Base-by-base conservation (phyloP, 2,888 invertebrate genomes). In the Disparrhopalites patrizii region DNA sequence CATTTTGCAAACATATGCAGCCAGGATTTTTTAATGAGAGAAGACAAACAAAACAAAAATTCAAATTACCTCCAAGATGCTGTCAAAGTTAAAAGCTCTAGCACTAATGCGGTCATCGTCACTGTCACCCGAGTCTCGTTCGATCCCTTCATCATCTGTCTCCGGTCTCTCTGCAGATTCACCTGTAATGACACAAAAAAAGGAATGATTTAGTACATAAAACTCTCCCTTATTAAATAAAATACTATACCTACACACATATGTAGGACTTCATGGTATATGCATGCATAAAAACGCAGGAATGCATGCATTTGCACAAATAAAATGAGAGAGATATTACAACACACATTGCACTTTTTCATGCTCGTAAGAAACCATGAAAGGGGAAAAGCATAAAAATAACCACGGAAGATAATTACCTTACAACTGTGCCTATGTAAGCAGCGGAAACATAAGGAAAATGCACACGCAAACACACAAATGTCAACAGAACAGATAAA, bases 61-160 rank as follows among this genome's bases (percentile, higher is more conserved):
- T 36, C 31, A 27, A 51, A 63, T 65, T 71, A 74, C 73, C 71
- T 73, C 69, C 23, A 75, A 55, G 23, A 75, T 68, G 40, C 61
- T 68, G 65, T 73, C 71, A 64, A 75, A 73, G 62, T 70, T 73
- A 62, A 73, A 72, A 25, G 70, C 56, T 63, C 73, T 66, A 27
- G 67, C 52, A 27, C 58, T 67, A 56, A 62, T 65, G 33, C 68
- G 58, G 60, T 73, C 73, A 73, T 85, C 84, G 73, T 85, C 84
- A 76, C 86, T 86, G 74, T 83, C 84, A 67, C 86, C 87, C 1
- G 91, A 89, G 81, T 93, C 93, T 75, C 91, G 83, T 81, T 93
- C 93, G 77, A 93, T 93, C 69, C 92, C 93, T 81, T 93, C 93
- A 79, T 93, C 92, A 77, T 93, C 89, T 13, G 86, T 87, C 80